A percentile compares a stretch with the other conserved stretches of the same genome.
Evolutionary conservation across 2,797 vertebrate genomes (phyloP).

Genomic region (Odontamblyopus rebecca): DNA sequence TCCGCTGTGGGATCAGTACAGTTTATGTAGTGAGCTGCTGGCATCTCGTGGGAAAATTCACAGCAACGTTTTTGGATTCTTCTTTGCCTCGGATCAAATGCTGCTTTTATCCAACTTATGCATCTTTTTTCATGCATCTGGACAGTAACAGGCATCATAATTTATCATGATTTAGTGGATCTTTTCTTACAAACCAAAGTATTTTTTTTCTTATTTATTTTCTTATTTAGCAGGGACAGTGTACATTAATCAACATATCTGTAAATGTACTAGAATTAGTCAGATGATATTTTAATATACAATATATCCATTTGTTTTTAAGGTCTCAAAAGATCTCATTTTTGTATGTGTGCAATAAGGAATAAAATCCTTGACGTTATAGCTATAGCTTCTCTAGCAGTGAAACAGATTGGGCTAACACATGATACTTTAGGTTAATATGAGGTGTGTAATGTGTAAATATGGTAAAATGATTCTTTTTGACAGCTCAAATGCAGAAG

Average conservation of each 20-base stretch:
- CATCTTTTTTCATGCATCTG: neutral
- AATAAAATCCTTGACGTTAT: neutral
- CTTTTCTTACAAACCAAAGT: too few species aligned
- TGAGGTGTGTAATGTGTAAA: neutral
- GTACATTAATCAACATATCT: too few species aligned
- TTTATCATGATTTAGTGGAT: neutral
- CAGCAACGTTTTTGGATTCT: conserved; percentile 5
- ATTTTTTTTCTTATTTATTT: too few species aligned
- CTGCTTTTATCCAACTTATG: neutral
- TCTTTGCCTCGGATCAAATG: neutral
- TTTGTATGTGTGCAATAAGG: neutral
- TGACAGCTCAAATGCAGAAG: neutral
- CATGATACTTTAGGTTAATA: neutral
- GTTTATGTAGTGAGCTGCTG: conserved; percentile 37
- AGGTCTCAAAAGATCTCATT: too few species aligned
- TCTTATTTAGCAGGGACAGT: too few species aligned
- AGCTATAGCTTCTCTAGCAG: neutral
- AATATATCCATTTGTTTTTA: too few species aligned
- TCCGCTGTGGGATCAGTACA: conserved; percentile 19
- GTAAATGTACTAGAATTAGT: too few species aligned
- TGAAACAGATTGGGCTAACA: neutral
- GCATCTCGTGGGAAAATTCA: conserved; percentile 35
- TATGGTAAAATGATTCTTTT: neutral
- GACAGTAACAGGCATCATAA: neutral
- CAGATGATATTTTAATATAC: too few species aligned